Conservation (phyloP, 2,113 vertebrate species). For the Tiliqua scincoides region DNA sequence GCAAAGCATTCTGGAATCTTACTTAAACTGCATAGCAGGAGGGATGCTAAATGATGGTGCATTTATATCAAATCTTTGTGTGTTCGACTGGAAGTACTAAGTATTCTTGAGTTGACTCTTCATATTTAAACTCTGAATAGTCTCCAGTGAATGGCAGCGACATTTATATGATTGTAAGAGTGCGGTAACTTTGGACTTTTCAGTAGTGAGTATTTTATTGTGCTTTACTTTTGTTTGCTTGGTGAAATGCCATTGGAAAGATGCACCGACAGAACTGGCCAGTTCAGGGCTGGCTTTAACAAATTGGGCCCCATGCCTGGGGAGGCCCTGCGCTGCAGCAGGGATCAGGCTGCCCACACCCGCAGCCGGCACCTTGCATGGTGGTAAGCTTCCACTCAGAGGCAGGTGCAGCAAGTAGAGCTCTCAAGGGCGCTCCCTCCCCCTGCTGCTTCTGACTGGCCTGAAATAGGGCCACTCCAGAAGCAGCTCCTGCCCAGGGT, state of each 20-base stretch:
- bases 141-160: background rate
- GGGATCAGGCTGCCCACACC: too few species aligned
- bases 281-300: background rate
- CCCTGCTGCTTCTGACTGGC: too few species aligned
- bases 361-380: too few species aligned
- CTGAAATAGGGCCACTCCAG: too few species aligned
- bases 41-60: slow-evolving; percentile 21
- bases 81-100: background rate
- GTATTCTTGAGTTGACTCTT: background rate
- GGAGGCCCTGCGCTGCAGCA: too few species aligned
- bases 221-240: slow-evolving; percentile 21
- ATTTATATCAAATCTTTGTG: background rate
- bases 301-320: too few species aligned
- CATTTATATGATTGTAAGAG: background rate
- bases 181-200: background rate
- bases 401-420: too few species aligned
- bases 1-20: slow-evolving; percentile 58
- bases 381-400: too few species aligned
- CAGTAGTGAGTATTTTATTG: background rate
- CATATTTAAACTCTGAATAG: background rate
- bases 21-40: slow-evolving; percentile 16
- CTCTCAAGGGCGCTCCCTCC: too few species aligned
- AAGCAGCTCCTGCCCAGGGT: too few species aligned
- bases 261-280: background rate
- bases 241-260: background rate